Evolutionary conservation across 2,888 invertebrate species (phyloP).

Genomic region (Rhingia campestris): DNA sequence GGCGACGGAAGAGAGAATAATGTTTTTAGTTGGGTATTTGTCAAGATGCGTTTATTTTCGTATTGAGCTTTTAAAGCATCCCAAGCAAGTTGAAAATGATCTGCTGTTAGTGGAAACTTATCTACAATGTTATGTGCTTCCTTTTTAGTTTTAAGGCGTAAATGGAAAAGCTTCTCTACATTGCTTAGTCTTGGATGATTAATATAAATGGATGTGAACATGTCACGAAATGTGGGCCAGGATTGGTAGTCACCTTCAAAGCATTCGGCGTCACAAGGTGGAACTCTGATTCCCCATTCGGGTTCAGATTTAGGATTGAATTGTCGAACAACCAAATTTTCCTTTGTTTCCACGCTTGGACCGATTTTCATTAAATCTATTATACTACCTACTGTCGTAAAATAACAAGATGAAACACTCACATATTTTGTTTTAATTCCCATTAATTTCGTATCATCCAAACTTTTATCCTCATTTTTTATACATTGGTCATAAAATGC

Average conservation of each 20-base stretch:
- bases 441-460: slow-evolving; percentile 1
- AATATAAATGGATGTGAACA: slow-evolving; percentile 1
- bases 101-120: not conserved
- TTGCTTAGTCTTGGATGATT: slow-evolving; percentile 1
- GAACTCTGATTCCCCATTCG: slow-evolving; percentile 16
- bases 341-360: not conserved
- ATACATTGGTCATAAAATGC: not conserved
- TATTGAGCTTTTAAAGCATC: not conserved
- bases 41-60: not conserved
- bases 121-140: not conserved
- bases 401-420: not conserved
- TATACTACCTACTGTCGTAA: not conserved
- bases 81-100: not conserved
- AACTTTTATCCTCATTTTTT: not conserved
- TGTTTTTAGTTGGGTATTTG: not conserved
- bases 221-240: slow-evolving; percentile 22
- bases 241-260: slow-evolving; percentile 21
- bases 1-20: not conserved
- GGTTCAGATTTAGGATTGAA: slow-evolving; percentile 7
- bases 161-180: not conserved
- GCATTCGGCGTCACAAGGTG: too few species aligned
- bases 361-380: not conserved
- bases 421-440: not conserved
- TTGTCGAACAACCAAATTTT: too few species aligned
- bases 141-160: not conserved